A percentile compares a stretch with the other conserved stretches of the same genome.
phyloP scores from a whole-genome alignment of 1,140 invertebrate species.

The Bombus waltoni region DNA sequence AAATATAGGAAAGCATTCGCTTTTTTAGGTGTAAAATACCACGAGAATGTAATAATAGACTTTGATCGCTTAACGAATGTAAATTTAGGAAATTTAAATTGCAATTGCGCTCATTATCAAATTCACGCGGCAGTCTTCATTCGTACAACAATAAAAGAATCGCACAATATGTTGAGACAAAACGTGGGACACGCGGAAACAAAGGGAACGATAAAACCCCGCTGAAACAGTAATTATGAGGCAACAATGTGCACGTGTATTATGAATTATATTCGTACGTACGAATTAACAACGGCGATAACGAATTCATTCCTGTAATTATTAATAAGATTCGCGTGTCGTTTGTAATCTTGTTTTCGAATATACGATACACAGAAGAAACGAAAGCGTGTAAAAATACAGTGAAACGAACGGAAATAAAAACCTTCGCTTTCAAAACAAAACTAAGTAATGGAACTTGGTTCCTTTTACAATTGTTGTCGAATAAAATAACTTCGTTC shows the following conservation, averaged over 20 bases:
- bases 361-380: neutral
- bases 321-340: neutral
- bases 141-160: neutral
- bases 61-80: neutral
- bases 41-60: neutral
- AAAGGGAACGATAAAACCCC: neutral
- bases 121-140: neutral
- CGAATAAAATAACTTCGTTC: too few relatives aligned
- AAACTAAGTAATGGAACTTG: too few relatives aligned
- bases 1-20: too few relatives aligned
- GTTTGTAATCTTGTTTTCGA: neutral
- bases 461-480: too few relatives aligned
- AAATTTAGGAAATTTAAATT: neutral
- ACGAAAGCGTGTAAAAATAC: neutral
- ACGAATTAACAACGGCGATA: conserved; percentile 1
- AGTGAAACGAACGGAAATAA: neutral
- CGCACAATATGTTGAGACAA: neutral
- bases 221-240: neutral
- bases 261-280: conserved; percentile 3
- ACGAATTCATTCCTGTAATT: conserved; percentile 2
- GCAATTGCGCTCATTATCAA: neutral
- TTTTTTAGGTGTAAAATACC: neutral
- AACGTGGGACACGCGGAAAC: neutral
- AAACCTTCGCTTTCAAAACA: neutral
- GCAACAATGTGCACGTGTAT: neutral